Conservation (phyloP, 2,797 vertebrate species). For the Sciurus vulgaris region DNA sequence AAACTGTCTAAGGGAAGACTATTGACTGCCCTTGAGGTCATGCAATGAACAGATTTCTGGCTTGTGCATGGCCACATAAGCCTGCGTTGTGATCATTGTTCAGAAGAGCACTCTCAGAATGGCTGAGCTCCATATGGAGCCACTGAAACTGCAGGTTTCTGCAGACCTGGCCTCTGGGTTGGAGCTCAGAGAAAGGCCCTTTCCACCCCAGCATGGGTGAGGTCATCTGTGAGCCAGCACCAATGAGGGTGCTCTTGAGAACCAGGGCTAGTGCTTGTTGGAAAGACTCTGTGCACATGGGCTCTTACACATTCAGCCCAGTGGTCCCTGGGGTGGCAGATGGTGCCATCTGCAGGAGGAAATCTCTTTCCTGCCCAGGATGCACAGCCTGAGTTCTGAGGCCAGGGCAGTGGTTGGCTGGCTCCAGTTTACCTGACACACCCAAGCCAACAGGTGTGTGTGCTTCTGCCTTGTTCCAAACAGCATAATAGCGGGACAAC, state of each 20-base stretch:
- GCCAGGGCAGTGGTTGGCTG: no score
- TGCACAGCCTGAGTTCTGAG: no score
- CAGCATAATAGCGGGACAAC: no score
- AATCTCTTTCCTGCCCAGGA: no score
- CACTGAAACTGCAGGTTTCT: rapidly evolving
- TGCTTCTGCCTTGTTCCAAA: not conserved
- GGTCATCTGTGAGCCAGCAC: no score
- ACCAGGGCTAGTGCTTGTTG: no score
- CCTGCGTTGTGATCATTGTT: rapidly evolving
- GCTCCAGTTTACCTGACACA: no score
- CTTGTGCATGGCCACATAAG: rapidly evolving
- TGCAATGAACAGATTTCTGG: rapidly evolving
- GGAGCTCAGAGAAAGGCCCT: not conserved
- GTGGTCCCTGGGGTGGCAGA: no score
- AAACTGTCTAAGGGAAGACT: not conserved
- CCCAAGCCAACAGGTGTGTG: no score
- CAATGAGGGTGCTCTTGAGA: not conserved
- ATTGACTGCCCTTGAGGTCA: not conserved
- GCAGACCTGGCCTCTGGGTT: rapidly evolving
- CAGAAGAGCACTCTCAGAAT: not conserved
- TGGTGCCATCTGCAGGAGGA: no score
- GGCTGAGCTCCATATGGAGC: rapidly evolving
- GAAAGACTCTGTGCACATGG: rapidly evolving
- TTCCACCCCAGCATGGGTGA: rapidly evolving
- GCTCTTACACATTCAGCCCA: not conserved